Percentiles rank a stretch among this genome's conserved stretches.
phyloP scores from a whole-genome alignment of 2,888 invertebrate species.

The Flexamia atlantica region DNA sequence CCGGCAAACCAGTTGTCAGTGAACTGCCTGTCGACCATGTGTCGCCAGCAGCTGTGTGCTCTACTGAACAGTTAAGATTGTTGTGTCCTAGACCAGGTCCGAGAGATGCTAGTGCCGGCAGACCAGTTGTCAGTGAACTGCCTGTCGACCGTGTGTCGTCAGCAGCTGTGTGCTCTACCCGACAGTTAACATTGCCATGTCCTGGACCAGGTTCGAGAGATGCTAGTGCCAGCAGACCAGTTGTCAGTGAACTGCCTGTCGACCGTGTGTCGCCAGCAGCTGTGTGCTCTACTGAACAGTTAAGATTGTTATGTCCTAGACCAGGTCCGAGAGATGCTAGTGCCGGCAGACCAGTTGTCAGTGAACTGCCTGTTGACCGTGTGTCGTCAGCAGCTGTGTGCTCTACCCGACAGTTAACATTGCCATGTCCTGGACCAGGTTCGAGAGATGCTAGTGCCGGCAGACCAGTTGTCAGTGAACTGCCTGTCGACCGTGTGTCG shows the following conservation, averaged over 20 bases:
- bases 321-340: slow-evolving; percentile 66
- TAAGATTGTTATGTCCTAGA: not conserved
- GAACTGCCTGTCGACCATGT: slow-evolving; percentile 79
- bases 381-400: slow-evolving; percentile 75
- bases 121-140: too few relatives aligned
- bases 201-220: slow-evolving; percentile 72
- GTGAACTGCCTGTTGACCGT: slow-evolving; percentile 80
- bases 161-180: slow-evolving; percentile 79
- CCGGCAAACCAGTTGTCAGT: slow-evolving; percentile 79
- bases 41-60: slow-evolving; percentile 80
- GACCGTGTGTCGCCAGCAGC: too few relatives aligned
- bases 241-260: too few relatives aligned
- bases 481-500: slow-evolving; percentile 80
- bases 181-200: slow-evolving; percentile 86
- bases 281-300: too few relatives aligned
- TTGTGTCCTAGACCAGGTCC: slow-evolving; percentile 76
- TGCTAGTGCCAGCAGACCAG: too few relatives aligned
- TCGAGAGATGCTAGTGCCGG: slow-evolving; percentile 72
- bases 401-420: not conserved
- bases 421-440: slow-evolving; percentile 62
- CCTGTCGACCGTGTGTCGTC: slow-evolving; percentile 69
- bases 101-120: too few relatives aligned
- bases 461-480: slow-evolving; percentile 79
- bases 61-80: slow-evolving; percentile 85
- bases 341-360: slow-evolving; percentile 78